Conservation (phyloP, 2,113 vertebrate species). For the Merops nubicus region DNA sequence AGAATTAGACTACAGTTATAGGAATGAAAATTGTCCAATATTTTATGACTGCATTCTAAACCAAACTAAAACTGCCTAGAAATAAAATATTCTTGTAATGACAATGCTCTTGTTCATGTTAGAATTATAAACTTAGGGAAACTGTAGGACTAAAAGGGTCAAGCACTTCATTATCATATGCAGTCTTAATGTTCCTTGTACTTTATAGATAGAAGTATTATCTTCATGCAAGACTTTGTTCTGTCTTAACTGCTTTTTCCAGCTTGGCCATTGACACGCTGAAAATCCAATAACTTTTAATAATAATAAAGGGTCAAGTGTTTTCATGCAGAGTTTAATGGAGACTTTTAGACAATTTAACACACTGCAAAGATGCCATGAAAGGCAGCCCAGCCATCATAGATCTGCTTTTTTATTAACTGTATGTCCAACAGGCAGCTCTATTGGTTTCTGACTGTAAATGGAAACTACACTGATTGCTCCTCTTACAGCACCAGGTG, state of each 20-base stretch:
- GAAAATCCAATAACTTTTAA: background rate
- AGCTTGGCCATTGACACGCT: background rate
- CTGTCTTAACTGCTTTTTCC: background rate
- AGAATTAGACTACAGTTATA: background rate
- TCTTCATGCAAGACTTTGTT: background rate
- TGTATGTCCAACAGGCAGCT: background rate
- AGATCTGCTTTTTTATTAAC: background rate
- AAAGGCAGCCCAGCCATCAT: background rate
- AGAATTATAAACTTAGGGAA: background rate
- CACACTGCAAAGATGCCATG: background rate
- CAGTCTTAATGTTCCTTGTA: background rate
- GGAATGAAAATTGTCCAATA: background rate
- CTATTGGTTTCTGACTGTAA: background rate
- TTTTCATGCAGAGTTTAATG: background rate
- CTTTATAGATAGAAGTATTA: constrained; percentile 1
- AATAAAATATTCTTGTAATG: background rate
- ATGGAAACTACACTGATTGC: background rate
- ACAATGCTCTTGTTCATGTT: background rate
- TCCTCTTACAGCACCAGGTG: background rate
- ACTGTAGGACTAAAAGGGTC: background rate
- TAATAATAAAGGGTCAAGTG: constrained; percentile 12
- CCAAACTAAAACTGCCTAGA: background rate
- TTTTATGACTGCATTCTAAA: background rate
- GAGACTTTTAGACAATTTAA: background rate
- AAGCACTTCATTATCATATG: background rate